Conservation (phyloP, 2,797 vertebrate genomes). For the Halcyon chelicuti region DNA sequence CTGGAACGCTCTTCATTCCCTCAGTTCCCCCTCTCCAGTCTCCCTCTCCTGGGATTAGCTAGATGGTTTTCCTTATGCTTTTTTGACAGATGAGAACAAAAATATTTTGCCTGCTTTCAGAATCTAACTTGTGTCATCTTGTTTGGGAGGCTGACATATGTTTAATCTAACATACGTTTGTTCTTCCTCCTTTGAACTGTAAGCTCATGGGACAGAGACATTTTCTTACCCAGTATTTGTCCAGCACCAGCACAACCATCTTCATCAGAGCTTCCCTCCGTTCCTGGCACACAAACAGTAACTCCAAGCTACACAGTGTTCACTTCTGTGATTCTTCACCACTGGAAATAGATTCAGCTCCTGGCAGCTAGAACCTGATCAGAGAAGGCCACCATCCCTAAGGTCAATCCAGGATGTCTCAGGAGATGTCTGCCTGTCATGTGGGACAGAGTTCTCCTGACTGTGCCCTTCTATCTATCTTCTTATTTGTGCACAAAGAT, state of each 20-base stretch:
- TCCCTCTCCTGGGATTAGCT: conserved; percentile 9
- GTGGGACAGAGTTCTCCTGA: neutral
- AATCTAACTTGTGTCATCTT: neutral
- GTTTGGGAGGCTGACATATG: neutral
- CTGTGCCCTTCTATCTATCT: neutral
- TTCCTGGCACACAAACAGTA: neutral
- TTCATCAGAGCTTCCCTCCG: neutral
- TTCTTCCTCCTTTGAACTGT: conserved; percentile 23
- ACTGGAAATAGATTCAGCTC: neutral
- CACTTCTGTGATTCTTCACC: neutral
- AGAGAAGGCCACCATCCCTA: neutral
- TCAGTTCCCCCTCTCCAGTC: neutral
- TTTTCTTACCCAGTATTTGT: neutral
- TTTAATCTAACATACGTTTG: neutral
- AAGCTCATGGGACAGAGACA: neutral
- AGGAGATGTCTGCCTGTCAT: neutral
- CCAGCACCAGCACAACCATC: neutral
- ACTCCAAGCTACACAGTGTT: neutral
- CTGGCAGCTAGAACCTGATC: neutral
- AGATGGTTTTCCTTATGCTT: neutral
- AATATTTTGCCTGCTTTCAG: neutral
- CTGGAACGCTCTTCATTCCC: conserved; percentile 3
- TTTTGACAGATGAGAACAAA: neutral
- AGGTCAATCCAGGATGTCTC: neutral
- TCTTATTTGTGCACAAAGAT: neutral